Evolutionary conservation across 2,797 vertebrate species (phyloP).

Genomic region (Mergus octosetaceus): DNA sequence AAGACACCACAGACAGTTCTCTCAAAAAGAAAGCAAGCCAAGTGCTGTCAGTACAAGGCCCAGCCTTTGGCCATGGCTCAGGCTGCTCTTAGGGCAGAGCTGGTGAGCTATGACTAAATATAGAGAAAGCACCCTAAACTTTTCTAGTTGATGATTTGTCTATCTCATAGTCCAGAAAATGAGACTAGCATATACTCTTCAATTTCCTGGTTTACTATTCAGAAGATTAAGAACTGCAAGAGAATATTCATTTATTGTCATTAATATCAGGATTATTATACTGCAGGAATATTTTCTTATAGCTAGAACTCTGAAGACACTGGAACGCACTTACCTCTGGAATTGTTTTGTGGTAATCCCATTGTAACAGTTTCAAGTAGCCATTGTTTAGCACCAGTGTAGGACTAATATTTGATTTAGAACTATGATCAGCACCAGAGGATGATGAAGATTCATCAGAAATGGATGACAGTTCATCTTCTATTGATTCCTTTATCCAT

Average conservation of each 20-base stretch:
- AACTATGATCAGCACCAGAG: constrained; percentile 69
- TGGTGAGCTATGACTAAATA: background rate
- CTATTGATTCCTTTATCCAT: constrained; percentile 88
- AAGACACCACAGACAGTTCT: background rate
- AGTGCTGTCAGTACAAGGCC: background rate
- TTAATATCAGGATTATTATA: background rate
- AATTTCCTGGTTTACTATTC: background rate
- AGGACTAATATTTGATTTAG: constrained; percentile 81
- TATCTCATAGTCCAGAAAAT: background rate
- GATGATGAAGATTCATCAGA: constrained; percentile 66
- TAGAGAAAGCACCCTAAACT: background rate
- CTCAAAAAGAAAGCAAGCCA: background rate
- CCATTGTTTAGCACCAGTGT: constrained; percentile 86
- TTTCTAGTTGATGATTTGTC: background rate
- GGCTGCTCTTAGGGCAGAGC: constrained; percentile 12
- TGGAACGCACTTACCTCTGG: constrained; percentile 84
- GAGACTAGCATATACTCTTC: background rate
- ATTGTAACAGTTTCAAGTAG: constrained; percentile 86
- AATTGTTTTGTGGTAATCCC: constrained; percentile 84
- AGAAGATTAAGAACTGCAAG: background rate
- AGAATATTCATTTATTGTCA: background rate
- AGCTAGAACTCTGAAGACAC: background rate
- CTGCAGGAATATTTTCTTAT: background rate
- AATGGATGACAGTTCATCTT: constrained; percentile 80
- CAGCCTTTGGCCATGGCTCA: background rate